Percentiles rank a stretch among this genome's conserved stretches.
Conservation (phyloP, 2,113 vertebrate species). For the Scalopus aquaticus region DNA sequence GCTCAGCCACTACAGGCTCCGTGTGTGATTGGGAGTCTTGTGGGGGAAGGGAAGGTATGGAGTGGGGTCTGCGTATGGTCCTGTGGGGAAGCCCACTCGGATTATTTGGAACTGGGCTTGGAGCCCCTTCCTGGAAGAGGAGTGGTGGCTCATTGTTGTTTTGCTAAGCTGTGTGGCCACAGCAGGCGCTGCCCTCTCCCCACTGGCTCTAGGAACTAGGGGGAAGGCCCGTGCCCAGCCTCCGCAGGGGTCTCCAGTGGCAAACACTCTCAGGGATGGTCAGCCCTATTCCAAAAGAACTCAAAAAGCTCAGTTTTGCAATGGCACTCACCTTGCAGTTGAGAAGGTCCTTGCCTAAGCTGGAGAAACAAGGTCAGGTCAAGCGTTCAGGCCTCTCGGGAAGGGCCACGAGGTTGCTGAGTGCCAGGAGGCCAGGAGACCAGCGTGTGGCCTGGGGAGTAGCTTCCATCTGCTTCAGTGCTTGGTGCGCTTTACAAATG, state of each 20-base stretch:
- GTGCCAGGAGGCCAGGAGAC: conserved; percentile 51
- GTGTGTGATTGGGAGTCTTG: background rate
- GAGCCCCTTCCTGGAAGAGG: background rate
- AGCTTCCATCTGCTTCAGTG: conserved; percentile 53
- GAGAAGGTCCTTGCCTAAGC: conserved; percentile 85
- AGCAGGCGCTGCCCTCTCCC: background rate
- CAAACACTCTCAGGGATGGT: conserved; percentile 24
- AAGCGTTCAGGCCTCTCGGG: conserved; percentile 80
- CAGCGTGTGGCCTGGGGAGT: conserved; percentile 26
- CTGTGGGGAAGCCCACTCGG: background rate
- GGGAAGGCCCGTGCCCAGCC: conserved; percentile 14
- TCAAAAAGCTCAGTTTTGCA: conserved; percentile 66
- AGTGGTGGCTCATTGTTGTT: background rate
- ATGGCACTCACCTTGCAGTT: conserved; percentile 74
- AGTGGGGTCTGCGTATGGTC: background rate
- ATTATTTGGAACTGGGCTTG: conserved; percentile 14
- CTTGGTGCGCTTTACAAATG: background rate
- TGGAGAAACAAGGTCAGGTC: conserved; percentile 85
- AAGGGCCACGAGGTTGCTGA: conserved; percentile 63
- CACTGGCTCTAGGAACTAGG: background rate
- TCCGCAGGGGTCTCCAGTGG: conserved; percentile 2
- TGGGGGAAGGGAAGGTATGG: background rate
- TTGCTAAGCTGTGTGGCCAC: background rate
- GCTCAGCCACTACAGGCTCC: background rate
- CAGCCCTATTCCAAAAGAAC: conserved; percentile 62